A percentile compares a stretch with the other conserved stretches of the same genome.
These are phyloP conservation scores for Phrynocephalus guinanensis DNA, from an alignment of 2,797 vertebrate species.

Conservation along the genomic window DNA sequence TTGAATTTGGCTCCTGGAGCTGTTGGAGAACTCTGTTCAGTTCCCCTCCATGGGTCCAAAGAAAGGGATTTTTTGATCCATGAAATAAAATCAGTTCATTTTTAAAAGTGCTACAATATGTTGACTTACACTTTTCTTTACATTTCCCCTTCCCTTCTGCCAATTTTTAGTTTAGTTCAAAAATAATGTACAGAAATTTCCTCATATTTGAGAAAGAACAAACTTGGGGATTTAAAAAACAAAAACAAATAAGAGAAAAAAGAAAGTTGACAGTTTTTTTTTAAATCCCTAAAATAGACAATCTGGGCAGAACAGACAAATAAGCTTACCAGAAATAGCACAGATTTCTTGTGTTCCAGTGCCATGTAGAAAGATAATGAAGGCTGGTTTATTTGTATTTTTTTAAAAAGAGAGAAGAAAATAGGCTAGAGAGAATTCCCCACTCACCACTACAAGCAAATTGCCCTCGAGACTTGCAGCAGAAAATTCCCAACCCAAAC, in stretches of 20 bases:
- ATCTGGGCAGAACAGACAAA: neutral
- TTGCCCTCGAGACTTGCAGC: slow-evolving; percentile 64
- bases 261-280: neutral
- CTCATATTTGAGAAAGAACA: neutral
- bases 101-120: too few species aligned
- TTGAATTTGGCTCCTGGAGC: too few species aligned
- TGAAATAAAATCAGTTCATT: too few species aligned
- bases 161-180: too few species aligned
- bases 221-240: neutral
- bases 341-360: slow-evolving; percentile 24
- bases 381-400: slow-evolving; percentile 57
- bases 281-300: neutral
- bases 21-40: too few species aligned
- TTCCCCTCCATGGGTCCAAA: too few species aligned
- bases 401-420: neutral
- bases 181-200: neutral
- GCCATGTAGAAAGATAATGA: slow-evolving; percentile 50
- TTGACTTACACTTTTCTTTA: too few species aligned
- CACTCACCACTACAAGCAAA: slow-evolving; percentile 60
- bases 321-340: neutral
- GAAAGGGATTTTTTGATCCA: too few species aligned
- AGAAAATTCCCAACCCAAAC: slow-evolving; percentile 68
- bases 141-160: too few species aligned
- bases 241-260: neutral
- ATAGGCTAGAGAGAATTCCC: slow-evolving; percentile 61